These are phyloP conservation scores for Struthidea cinerea DNA, from an alignment of 2,113 vertebrate genomes.

Conservation along the genomic window DNA sequence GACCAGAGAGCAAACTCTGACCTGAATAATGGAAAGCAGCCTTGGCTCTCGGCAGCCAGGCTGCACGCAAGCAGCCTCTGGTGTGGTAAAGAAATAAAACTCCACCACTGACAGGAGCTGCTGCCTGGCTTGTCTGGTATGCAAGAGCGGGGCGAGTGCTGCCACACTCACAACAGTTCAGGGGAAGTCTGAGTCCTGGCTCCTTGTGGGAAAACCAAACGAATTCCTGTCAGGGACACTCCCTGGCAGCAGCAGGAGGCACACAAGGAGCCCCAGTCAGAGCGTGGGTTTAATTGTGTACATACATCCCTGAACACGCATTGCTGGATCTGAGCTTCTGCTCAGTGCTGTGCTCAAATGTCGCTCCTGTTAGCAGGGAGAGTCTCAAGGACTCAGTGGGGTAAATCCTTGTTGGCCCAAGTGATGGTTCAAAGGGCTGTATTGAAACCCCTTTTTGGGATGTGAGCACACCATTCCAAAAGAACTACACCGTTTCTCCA, in stretches of 20 bases:
- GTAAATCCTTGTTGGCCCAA: background rate
- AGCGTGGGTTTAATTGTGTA: rapidly evolving
- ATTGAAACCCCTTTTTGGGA: background rate
- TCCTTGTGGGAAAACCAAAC: background rate
- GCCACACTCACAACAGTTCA: rapidly evolving
- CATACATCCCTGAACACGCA: background rate
- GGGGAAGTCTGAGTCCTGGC: rapidly evolving
- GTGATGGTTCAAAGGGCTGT: background rate
- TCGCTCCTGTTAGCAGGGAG: background rate
- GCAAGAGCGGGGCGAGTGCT: rapidly evolving
- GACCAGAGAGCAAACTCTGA: background rate
- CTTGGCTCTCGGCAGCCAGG: background rate
- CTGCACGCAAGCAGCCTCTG: background rate
- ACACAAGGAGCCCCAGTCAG: rapidly evolving
- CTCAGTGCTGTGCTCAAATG: rapidly evolving
- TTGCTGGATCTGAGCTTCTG: background rate
- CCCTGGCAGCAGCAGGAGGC: background rate
- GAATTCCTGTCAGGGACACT: background rate
- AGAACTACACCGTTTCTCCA: background rate
- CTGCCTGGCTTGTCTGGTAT: background rate
- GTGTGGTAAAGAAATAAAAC: background rate
- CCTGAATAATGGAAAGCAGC: background rate
- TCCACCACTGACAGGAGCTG: background rate
- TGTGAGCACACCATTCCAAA: background rate
- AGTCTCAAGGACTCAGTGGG: background rate